These are phyloP conservation scores for Aethina tumida DNA, from an alignment of 1,140 invertebrate species.

Conservation along the genomic window DNA sequence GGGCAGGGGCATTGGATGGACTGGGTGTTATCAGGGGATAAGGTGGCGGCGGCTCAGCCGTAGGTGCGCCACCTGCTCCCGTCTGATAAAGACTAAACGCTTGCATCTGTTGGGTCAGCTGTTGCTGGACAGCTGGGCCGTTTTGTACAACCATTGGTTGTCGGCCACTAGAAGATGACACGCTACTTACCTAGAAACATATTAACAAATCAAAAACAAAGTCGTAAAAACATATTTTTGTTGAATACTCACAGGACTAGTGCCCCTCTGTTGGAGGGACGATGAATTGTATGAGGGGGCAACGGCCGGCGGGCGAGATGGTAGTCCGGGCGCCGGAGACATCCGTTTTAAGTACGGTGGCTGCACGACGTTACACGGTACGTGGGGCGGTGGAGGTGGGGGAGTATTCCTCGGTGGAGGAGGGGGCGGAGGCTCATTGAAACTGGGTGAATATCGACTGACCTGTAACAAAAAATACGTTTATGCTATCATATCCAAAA, in stretches of 20 bases:
- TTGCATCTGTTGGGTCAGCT: slow-evolving; percentile 77
- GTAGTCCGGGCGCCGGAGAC: slow-evolving; percentile 57
- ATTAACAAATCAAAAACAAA: no score
- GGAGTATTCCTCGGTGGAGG: slow-evolving; percentile 51
- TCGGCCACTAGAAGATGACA: slow-evolving; percentile 32
- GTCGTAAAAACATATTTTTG: no score
- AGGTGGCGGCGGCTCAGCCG: slow-evolving; percentile 62
- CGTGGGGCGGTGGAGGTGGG: slow-evolving; percentile 55
- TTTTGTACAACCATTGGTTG: slow-evolving; percentile 75
- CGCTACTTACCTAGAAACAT: slow-evolving; percentile 54
- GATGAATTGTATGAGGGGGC: slow-evolving; percentile 38
- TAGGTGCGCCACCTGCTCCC: slow-evolving; percentile 35
- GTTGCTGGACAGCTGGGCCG: slow-evolving; percentile 64
- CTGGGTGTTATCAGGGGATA: slow-evolving; percentile 54
- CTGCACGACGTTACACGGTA: slow-evolving; percentile 61
- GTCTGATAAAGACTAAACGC: slow-evolving; percentile 70
- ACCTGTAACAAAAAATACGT: neutral
- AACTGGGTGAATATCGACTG: slow-evolving; percentile 53
- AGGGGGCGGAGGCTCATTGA: slow-evolving; percentile 56
- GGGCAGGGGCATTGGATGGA: slow-evolving; percentile 52
- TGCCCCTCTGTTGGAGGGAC: slow-evolving; percentile 51
- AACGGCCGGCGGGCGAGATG: slow-evolving; percentile 47
- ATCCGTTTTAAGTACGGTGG: slow-evolving; percentile 78
- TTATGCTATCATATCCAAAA: neutral
- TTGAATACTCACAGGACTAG: slow-evolving; percentile 46